Conservation (phyloP, 2,888 invertebrate genomes). For the Scaptomyza parva region DNA sequence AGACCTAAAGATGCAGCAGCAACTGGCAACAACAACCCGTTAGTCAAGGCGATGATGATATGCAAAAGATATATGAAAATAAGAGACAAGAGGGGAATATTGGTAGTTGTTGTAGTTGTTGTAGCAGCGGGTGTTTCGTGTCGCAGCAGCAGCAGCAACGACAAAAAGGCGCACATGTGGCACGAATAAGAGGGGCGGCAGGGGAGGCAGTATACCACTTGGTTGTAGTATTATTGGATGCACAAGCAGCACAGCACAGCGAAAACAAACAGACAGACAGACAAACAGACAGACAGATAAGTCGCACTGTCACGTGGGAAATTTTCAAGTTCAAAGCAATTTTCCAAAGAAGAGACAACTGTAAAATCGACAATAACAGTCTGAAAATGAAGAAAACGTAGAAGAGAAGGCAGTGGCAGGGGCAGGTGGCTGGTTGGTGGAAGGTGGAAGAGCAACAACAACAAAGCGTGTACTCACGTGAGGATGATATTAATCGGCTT, state of each 20-base stretch:
- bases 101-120: background rate
- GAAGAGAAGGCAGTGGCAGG: conserved; percentile 7
- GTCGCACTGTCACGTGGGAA: conserved; percentile 76
- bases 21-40: conserved; percentile 27
- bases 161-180: conserved; percentile 58
- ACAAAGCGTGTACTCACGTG: conserved; percentile 77
- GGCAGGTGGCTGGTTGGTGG: too few relatives aligned
- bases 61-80: conserved; percentile 59
- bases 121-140: conserved; percentile 13
- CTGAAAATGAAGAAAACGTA: conserved; percentile 4
- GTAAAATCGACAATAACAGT: conserved; percentile 53
- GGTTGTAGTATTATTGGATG: conserved; percentile 8
- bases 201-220: conserved; percentile 4
- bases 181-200: conserved; percentile 25
- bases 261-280: background rate
- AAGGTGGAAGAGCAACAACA: conserved; percentile 23
- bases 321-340: conserved; percentile 80
- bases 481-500: conserved; percentile 78
- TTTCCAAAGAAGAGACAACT: conserved; percentile 68
- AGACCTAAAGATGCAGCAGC: conserved; percentile 27
- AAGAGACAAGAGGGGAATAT: background rate
- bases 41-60: conserved; percentile 58
- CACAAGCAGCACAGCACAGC: conserved; percentile 20
- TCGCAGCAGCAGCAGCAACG: conserved; percentile 3
- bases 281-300: background rate